Base-by-base conservation (phyloP, 2,888 invertebrate genomes). In the Eremobia ochroleuca region DNA sequence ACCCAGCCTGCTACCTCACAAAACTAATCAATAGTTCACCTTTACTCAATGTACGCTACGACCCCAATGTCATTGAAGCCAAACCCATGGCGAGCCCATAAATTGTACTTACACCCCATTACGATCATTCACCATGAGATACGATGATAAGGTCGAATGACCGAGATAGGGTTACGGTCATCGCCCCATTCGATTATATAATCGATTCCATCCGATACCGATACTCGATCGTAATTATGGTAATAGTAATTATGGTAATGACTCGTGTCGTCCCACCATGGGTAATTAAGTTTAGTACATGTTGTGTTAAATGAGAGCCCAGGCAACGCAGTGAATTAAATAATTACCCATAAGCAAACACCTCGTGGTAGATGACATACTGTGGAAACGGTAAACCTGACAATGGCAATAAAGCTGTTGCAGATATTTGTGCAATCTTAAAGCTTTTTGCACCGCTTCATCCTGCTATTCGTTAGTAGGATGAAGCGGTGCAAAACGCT, bases 181-280 rank as follows among this genome's bases (percentile, higher is more conserved):
- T 81, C 76, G 79, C 67, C 72, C 80, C 64, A 70, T 74, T 70
- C 77, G 74, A 82, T 81, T 72, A 79, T 69, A 70, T 77, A 82
- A 82, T 82, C 75, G 79, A 79, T 85, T 79, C 77, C 69, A 77
- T 65, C 73, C 81, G 73, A 81, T 73, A 74, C 68, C 76, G 78
- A 81, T 71, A 73, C 70, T 76, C 77, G 37, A 82, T 82, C 64
- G 81, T 84, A 65, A 84, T 84, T 84, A 85, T 81, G 80, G 77
- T 81, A 77, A 84, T 81, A 46, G 73, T 81, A 77, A 84, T 84
- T 84, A 84, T 77, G 85, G 6, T 85, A 85, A 85, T 85, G 78
- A 85, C 65, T 73, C 73, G 81, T 76, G 59, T 85, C 73, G 71
- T 59, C 73, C 21, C 59, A 73, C 78, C 81, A 84, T 81, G 85